Base-by-base conservation (phyloP, 2,797 vertebrate species). In the Anguilla anguilla region DNA sequence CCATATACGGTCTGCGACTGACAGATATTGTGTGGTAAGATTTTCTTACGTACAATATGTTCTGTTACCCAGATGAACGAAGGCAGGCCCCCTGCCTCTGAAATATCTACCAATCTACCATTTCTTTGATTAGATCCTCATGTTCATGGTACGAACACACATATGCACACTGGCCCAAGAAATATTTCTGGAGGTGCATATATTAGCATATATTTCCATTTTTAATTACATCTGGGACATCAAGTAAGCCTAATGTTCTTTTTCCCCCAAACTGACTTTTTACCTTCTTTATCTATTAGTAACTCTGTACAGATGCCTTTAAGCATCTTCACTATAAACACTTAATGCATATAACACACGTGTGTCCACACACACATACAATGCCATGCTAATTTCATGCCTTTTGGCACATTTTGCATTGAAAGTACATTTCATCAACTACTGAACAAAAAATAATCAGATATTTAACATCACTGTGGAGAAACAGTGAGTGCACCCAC, bases 151-250 rank as follows among this genome's bases (percentile, higher is more conserved):
- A 89, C 90, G 89, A 92, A 90, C 53, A 55, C 53, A 15, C 17
- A 59, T 15, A 59, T 59, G 17, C 95, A 92, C 92, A 93, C 86
- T 95, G 94, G 95, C 95, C 95, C 94, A 95, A 95, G 94, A 95
- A 96, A 94, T 94, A 95, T 94, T 95, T 95, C 92, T 95, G 94
- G 94, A 95, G 95, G 95, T 96, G 95, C 94, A 96, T 96, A 95
- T 88, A 95, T 96, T 95, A 95, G 93, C 94, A 96, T 95, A 93
- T 86, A 94, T 96, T 93, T 96, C 91, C 95, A 96, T 95, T 88
- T 92, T 93, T 94, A 95, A 96, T 96, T 92, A 94, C 93, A 93
- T 95, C 93, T 88, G 95, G 94, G 95, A 96, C 94, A 95, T 95
- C 94, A 95, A 93, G 93, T 89, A 92, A 94, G 95, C 91, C 91